Base-by-base conservation (phyloP, 2,888 invertebrate genomes). In the Heliconius sara region DNA sequence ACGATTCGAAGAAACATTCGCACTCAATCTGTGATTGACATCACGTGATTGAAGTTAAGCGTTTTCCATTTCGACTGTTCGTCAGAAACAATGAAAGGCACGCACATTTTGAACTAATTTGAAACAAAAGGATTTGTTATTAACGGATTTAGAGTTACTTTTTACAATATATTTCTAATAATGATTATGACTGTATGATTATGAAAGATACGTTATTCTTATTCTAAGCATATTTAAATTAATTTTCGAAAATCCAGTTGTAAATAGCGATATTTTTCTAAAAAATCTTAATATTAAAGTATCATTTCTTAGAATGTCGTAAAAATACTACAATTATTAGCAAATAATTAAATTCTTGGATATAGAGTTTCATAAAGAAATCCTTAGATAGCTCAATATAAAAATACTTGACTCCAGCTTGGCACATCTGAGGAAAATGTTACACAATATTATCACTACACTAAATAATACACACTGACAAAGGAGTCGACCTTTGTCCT, bases 401-500 rank as follows among this genome's bases (percentile, higher is more conserved):
- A 30, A 27, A 71, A 71, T 71, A 66, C 43, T 79, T 30, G 74
- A 79, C 68, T 67, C 27, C n/a, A 57, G 30, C 52, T 30, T 12
- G 34, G 34, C 66, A 71, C 72, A 75, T 78, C 65, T 72, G 34
- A 60, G 60, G 43, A 82, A 78, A 78, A 77, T 81, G 77, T 78
- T 79, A 74, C 78, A 80, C 77, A 82, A 80, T 80, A 81, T 81
- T 79, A 80, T 77, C 78, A 67, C 76, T 77, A 78, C 66, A 78
- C 77, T 70, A 82, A 75, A 79, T 81, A 79, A 81, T 79, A 80
- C 78, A 63, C 70, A 39, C 78, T 84, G 79, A 82, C 80, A 80
- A 82, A 84, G 81, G 75, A 52, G 57, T 67, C 83, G 82, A 84
- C 84, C 83, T 85, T 84, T 84, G 85, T 85, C 83, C 85, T 83